These are phyloP conservation scores for Agrochola lota DNA, from an alignment of 2,888 invertebrate genomes.

Conservation along the genomic window DNA sequence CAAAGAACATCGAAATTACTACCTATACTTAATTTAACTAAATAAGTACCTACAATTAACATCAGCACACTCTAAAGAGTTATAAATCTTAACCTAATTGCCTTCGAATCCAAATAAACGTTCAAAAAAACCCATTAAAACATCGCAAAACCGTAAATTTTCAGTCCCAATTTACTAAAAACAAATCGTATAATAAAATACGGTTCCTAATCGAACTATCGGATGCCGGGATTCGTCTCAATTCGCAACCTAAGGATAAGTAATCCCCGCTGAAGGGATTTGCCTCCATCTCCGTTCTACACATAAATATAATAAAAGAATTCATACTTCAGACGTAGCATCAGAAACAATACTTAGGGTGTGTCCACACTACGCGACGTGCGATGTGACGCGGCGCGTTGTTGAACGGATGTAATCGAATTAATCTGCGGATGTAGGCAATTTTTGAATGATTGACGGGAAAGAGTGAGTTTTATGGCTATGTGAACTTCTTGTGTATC, in stretches of 20 bases:
- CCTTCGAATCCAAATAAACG: neutral
- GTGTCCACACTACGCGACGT: slow-evolving; percentile 1
- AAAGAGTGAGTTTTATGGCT: slow-evolving; percentile 15
- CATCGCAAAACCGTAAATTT: slow-evolving; percentile 19
- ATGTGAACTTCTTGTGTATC: neutral
- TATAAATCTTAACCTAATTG: slow-evolving; percentile 23
- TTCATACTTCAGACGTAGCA: slow-evolving; percentile 55
- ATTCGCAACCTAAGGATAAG: slow-evolving; percentile 53
- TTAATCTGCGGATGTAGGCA: slow-evolving; percentile 5
- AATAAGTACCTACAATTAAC: slow-evolving; percentile 1
- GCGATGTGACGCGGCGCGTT: neutral
- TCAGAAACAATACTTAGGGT: slow-evolving; percentile 34
- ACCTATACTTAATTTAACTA: neutral
- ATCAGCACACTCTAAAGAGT: slow-evolving; percentile 1
- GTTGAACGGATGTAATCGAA: slow-evolving; percentile 1
- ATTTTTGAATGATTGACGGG: slow-evolving; percentile 39
- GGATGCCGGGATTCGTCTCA: slow-evolving; percentile 45
- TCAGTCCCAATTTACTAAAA: slow-evolving; percentile 37
- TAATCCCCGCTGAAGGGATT: slow-evolving; percentile 62
- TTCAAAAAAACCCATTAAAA: slow-evolving; percentile 7
- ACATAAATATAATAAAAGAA: slow-evolving; percentile 67
- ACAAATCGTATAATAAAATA: slow-evolving; percentile 43
- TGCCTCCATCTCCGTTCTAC: slow-evolving; percentile 53
- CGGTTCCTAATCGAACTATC: slow-evolving; percentile 57
- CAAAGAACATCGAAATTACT: neutral